Percentiles rank a stretch among this genome's conserved stretches.
Conservation (phyloP, 2,113 vertebrate genomes). For the Cebus imitator region DNA sequence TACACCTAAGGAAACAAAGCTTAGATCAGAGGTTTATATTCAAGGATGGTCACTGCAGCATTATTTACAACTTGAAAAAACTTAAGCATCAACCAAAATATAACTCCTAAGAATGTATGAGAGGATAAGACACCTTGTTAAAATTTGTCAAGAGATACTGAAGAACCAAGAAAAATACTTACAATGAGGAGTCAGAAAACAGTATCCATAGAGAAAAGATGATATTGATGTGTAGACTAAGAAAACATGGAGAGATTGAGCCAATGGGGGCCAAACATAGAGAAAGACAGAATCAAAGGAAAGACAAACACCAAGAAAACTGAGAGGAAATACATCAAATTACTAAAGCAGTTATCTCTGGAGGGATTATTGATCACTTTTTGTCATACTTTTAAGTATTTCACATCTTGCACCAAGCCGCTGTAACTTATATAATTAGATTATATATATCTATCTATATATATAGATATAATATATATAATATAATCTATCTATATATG, state of each 20-base stretch:
- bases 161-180: background rate
- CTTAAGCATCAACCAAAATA: background rate
- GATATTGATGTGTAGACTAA: background rate
- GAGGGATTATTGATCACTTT: background rate
- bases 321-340: background rate
- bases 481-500: too few relatives aligned
- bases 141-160: background rate
- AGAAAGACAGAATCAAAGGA: background rate
- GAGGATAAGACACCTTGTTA: background rate
- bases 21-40: background rate
- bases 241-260: background rate
- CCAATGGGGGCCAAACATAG: background rate
- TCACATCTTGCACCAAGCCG: background rate
- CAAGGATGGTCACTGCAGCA: background rate
- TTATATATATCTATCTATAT: background rate
- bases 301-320: background rate
- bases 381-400: background rate
- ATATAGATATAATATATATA: too few relatives aligned
- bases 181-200: background rate
- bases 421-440: background rate
- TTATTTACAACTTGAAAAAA: background rate
- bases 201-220: background rate
- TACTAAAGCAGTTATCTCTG: background rate
- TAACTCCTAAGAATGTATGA: background rate
- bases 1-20: background rate